Conservation (phyloP, 2,113 vertebrate genomes). For the Chionomys nivalis region DNA sequence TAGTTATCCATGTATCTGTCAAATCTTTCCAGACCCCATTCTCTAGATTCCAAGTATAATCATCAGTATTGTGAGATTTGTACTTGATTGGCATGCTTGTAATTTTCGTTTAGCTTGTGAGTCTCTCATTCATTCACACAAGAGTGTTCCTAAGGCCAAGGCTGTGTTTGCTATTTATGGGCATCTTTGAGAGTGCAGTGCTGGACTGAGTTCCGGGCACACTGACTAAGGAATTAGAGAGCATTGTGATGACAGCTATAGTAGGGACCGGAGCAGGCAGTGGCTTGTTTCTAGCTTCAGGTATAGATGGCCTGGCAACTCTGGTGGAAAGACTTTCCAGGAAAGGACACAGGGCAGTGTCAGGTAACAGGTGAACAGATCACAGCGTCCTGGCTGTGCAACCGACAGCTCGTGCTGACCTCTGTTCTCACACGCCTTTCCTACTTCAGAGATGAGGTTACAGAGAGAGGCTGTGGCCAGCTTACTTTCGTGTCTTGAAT, state of each 20-base stretch:
- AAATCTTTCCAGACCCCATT: background rate
- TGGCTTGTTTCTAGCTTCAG: background rate
- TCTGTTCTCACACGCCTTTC: background rate
- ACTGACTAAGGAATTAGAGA: accelerated
- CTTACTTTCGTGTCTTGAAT: background rate
- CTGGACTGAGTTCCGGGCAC: background rate
- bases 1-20: background rate
- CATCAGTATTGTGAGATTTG: background rate
- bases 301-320: background rate
- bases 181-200: background rate
- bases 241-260: background rate
- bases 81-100: background rate
- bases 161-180: background rate
- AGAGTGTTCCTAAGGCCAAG: background rate
- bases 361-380: background rate
- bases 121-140: background rate
- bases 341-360: background rate
- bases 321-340: conserved; percentile 22
- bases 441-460: too few species aligned
- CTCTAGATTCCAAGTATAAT: background rate
- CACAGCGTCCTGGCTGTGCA: background rate
- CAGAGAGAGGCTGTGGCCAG: too few species aligned
- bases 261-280: accelerated
- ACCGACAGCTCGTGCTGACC: background rate
- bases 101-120: background rate